Base-by-base conservation (phyloP, 2,888 invertebrate species). In the Drosophila fulvimacula region DNA sequence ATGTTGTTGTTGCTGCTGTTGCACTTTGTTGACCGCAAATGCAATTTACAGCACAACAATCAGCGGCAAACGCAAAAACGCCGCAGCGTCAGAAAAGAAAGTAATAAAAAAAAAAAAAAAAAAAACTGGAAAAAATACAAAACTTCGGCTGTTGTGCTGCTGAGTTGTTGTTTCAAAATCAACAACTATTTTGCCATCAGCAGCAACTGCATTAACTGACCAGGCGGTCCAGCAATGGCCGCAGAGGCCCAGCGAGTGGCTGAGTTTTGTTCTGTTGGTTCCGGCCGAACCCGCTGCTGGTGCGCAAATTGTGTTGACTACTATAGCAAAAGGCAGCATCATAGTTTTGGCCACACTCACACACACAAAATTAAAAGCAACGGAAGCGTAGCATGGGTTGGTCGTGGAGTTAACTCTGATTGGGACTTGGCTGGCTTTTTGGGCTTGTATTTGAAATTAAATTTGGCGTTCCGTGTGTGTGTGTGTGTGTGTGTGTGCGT, bases 41-140 rank as follows among this genome's bases (percentile, higher is more conserved):
- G 90, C 90, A 88, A 90, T 88, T 89, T 82, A 90, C 81, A 85
- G 77, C 72, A 73, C 71, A 82, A 87, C 83, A 88, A 87, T 84
- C 90, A 76, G 77, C 69, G 76, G 81, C 63, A 70, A 78, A 77
- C 75, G 79, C 81, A 82, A 63, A 61, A 77, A 59, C 42, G 69
- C 62, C 66, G 49, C 68, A 53, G 52, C 60, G 21, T 17, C 58
- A 74, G 48, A 49, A 41, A 62, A 70, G 57, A 75, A 88, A 70
- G 68, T 71, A 82, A 82, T 82, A 86, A 72, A 84, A 87, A 30
- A 17, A 4, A 44, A 24, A 71, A 61, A 69, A 87, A 87, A 46
- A 27, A 46, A n/a, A 27, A n/a, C 1, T n/a, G n/a, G n/a, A n/a
- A n/a, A n/a, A n/a, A n/a, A n/a, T n/a, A n/a, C 5, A n/a, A n/a